Conservation (phyloP, 2,797 vertebrate species). For the Chaunax sp. region DNA sequence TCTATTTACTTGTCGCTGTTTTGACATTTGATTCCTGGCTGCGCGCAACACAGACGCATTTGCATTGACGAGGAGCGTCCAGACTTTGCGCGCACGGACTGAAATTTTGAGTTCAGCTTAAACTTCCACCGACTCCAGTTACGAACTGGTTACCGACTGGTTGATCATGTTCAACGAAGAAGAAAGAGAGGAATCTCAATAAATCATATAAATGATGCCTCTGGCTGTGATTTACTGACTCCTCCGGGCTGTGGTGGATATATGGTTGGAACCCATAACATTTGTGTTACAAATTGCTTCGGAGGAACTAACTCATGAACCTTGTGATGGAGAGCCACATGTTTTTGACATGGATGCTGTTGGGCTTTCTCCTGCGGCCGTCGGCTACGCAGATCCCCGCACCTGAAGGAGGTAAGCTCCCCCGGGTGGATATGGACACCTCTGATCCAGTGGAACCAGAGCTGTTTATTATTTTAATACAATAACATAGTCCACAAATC, state of each 20-base stretch:
- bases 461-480: too few species aligned
- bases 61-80: constrained; percentile 20
- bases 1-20: neutral
- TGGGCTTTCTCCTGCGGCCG: constrained; percentile 57
- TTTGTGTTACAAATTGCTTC: constrained; percentile 18
- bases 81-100: constrained; percentile 30
- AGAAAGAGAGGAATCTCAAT: constrained; percentile 18
- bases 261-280: constrained; percentile 34
- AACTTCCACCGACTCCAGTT: constrained; percentile 2
- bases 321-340: constrained; percentile 67
- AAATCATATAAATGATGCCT: constrained; percentile 10
- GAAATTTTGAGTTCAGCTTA: constrained; percentile 25
- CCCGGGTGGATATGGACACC: neutral
- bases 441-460: neutral
- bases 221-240: constrained; percentile 44
- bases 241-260: constrained; percentile 46
- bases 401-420: constrained; percentile 80
- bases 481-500: neutral
- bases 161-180: constrained; percentile 26
- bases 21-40: neutral
- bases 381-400: constrained; percentile 58
- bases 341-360: constrained; percentile 66
- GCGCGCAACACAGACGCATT: constrained; percentile 28
- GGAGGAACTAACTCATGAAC: neutral
- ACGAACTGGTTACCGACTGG: neutral